Evolutionary conservation across 2,888 invertebrate species (phyloP).

Genomic region (Trisateles emortualis): DNA sequence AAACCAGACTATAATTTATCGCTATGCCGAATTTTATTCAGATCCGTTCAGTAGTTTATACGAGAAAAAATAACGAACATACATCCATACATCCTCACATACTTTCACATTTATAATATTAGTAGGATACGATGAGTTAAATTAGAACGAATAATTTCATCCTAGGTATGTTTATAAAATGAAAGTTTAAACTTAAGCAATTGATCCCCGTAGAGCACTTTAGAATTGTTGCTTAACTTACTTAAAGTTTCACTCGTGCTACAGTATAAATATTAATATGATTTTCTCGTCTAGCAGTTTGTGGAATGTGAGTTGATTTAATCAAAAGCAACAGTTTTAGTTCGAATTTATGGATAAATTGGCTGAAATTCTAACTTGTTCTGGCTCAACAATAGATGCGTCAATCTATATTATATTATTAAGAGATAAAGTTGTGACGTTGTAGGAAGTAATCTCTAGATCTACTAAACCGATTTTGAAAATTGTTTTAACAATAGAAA

Average conservation of each 20-base stretch:
- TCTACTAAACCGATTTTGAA: too few species aligned
- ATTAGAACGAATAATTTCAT: slow-evolving; percentile 1
- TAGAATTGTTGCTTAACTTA: slow-evolving; percentile 3
- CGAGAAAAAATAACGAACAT: too few species aligned
- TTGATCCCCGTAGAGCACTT: slow-evolving; percentile 7
- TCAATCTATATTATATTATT: too few species aligned
- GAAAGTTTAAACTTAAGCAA: slow-evolving; percentile 1
- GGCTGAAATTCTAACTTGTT: background rate
- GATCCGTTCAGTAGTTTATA: too few species aligned
- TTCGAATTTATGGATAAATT: background rate
- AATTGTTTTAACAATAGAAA: too few species aligned
- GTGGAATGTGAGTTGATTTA: slow-evolving; percentile 1
- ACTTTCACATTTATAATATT: too few species aligned
- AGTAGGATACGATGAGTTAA: background rate
- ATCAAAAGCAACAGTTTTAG: background rate
- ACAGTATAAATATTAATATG: slow-evolving; percentile 6
- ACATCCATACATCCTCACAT: too few species aligned
- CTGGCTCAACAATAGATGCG: too few species aligned
- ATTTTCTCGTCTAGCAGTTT: slow-evolving; percentile 1
- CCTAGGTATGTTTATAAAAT: background rate
- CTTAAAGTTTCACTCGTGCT: background rate
- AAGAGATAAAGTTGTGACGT: too few species aligned
- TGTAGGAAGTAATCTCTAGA: too few species aligned
- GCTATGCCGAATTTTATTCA: too few species aligned
- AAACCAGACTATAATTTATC: too few species aligned